Percentiles rank a stretch among this genome's conserved stretches.
Conservation (phyloP, 2,113 vertebrate species). For the Gambusia holbrooki region DNA sequence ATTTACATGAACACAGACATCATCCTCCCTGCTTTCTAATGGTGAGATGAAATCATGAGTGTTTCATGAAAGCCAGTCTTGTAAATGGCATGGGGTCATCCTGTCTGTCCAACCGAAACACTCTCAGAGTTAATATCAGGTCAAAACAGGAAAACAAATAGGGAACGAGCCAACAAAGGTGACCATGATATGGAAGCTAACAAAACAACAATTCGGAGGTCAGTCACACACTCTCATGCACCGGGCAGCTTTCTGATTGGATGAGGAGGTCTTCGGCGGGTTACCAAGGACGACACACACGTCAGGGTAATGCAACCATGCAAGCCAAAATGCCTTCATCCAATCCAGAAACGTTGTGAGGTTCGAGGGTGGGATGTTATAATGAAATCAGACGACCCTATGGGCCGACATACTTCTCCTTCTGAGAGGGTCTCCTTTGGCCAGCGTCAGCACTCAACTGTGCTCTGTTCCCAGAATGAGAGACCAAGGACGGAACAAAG, state of each 20-base stretch:
- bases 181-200: slow-evolving; percentile 49
- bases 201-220: slow-evolving; percentile 49
- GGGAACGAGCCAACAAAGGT: slow-evolving; percentile 21
- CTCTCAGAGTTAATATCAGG: slow-evolving; percentile 49
- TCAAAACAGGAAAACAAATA: slow-evolving; percentile 33
- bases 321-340: slow-evolving; percentile 63
- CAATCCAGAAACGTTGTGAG: slow-evolving; percentile 67
- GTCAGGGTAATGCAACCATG: slow-evolving; percentile 69
- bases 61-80: slow-evolving; percentile 55
- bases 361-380: slow-evolving; percentile 52
- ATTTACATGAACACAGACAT: slow-evolving; percentile 58
- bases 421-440: slow-evolving; percentile 78
- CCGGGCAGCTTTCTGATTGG: slow-evolving; percentile 62
- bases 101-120: slow-evolving; percentile 35
- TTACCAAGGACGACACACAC: slow-evolving; percentile 32
- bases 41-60: slow-evolving; percentile 47
- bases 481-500: slow-evolving; percentile 56
- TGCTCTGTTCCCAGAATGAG: slow-evolving; percentile 77
- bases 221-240: slow-evolving; percentile 74
- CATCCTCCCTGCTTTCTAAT: slow-evolving; percentile 34
- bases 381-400: slow-evolving; percentile 63
- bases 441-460: slow-evolving; percentile 79
- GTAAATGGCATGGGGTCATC: slow-evolving; percentile 21
- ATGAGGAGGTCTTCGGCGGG: slow-evolving; percentile 43
- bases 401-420: slow-evolving; percentile 79